Evolutionary conservation across 1,140 invertebrate species (phyloP).

Genomic region (Cylas formicarius): DNA sequence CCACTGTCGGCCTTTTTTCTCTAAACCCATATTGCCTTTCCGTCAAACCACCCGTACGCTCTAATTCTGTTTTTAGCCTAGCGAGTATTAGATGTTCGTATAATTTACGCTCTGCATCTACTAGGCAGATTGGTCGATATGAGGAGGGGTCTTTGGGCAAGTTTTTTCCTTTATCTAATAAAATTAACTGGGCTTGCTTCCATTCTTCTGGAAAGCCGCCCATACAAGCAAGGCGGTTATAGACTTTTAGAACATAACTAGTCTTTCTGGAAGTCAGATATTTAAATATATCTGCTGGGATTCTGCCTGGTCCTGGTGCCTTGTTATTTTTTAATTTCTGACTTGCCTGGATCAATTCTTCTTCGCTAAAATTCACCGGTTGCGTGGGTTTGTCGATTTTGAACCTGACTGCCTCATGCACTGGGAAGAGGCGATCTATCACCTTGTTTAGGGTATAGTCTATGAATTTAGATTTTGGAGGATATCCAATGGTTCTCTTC

Average conservation of each 20-base stretch:
- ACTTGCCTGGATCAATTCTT: constrained; percentile 16
- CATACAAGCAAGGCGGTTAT: background rate
- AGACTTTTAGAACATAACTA: background rate
- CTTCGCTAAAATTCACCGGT: background rate
- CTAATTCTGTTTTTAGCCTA: constrained; percentile 14
- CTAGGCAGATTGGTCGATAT: constrained; percentile 19
- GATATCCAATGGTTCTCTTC: constrained; percentile 13
- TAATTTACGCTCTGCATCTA: constrained; percentile 12
- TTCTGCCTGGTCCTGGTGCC: constrained; percentile 27
- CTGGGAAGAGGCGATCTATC: constrained; percentile 11
- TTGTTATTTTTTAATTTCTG: constrained; percentile 17
- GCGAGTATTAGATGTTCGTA: constrained; percentile 9
- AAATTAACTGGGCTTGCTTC: constrained; percentile 13
- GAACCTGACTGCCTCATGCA: background rate
- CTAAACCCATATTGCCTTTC: constrained; percentile 11
- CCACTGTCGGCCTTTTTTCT: constrained; percentile 6
- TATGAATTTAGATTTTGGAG: constrained; percentile 9
- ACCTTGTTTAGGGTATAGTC: constrained; percentile 2
- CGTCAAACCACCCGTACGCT: constrained; percentile 1
- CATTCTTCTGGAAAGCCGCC: constrained; percentile 11
- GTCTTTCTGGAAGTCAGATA: background rate
- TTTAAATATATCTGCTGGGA: constrained; percentile 23
- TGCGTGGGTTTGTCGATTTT: background rate
- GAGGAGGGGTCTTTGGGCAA: too few relatives aligned
- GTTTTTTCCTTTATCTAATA: constrained; percentile 11